phyloP scores from a whole-genome alignment of 1,140 invertebrate genomes.

The Anastrepha obliqua region DNA sequence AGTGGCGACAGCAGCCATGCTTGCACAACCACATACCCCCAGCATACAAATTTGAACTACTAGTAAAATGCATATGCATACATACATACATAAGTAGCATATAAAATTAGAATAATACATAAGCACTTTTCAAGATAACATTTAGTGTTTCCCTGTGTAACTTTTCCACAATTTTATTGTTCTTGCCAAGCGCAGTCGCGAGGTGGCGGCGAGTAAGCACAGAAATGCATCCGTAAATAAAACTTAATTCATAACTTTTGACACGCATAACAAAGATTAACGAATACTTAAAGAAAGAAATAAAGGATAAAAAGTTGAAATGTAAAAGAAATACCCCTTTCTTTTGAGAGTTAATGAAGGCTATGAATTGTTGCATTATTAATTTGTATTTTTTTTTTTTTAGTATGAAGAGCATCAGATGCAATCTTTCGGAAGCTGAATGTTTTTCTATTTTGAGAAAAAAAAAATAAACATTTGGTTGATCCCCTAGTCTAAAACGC shows the following conservation, averaged over 20 bases:
- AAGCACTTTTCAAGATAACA: not conserved
- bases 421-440: too few relatives aligned
- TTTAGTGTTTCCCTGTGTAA: not conserved
- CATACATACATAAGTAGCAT: not conserved
- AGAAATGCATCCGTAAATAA: constrained; percentile 24
- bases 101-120: too few relatives aligned
- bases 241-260: constrained; percentile 41
- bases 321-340: too few relatives aligned
- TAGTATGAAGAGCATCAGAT: too few relatives aligned
- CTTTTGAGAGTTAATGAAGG: too few relatives aligned
- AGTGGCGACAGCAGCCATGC: constrained; percentile 26
- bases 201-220: not conserved
- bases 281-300: not conserved
- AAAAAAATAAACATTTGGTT: too few relatives aligned
- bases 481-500: too few relatives aligned
- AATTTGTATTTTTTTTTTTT: too few relatives aligned
- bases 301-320: not conserved
- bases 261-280: constrained; percentile 17
- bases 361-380: too few relatives aligned
- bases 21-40: not conserved
- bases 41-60: not conserved
- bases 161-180: constrained; percentile 1
- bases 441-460: too few relatives aligned
- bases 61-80: not conserved
- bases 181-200: not conserved